These are phyloP conservation scores for Crax fasciolata DNA, from an alignment of 2,797 vertebrate species.

Conservation along the genomic window DNA sequence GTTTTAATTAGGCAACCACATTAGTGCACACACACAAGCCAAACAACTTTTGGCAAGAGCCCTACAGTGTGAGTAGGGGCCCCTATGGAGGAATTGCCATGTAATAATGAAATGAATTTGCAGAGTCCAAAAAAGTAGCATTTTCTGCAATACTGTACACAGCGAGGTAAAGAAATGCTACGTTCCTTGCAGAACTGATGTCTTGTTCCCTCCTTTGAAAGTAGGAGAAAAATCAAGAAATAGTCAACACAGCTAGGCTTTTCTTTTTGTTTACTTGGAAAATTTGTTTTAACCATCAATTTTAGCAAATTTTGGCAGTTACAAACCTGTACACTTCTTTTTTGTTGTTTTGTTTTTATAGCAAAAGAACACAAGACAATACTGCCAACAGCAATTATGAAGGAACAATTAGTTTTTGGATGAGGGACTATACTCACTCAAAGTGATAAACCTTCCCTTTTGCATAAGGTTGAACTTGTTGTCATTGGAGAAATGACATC, in stretches of 20 bases:
- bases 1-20: not conserved
- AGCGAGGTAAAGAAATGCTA: not conserved
- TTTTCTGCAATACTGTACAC: not conserved
- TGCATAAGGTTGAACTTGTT: constrained; percentile 80
- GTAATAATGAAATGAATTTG: not conserved
- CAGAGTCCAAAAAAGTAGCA: not conserved
- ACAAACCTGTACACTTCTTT: constrained; percentile 85
- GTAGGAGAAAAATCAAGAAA: constrained; percentile 64
- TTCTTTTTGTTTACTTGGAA: constrained; percentile 83
- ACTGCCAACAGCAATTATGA: constrained; percentile 83
- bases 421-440: constrained; percentile 66
- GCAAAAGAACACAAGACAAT: constrained; percentile 84
- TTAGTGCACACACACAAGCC: not conserved
- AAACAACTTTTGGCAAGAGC: not conserved
- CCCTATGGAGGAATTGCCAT: not conserved
- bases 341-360: constrained; percentile 71
- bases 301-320: constrained; percentile 88
- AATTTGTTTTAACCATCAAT: constrained; percentile 85
- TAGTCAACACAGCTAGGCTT: constrained; percentile 66
- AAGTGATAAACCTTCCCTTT: constrained; percentile 77
- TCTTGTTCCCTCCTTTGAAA: constrained; percentile 41
- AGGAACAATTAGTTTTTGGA: constrained; percentile 71
- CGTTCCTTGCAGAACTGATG: not conserved
- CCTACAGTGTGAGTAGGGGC: not conserved
- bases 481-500: constrained; percentile 52